Base-by-base conservation (phyloP, 2,797 vertebrate species). In the Buceros bicornis region DNA sequence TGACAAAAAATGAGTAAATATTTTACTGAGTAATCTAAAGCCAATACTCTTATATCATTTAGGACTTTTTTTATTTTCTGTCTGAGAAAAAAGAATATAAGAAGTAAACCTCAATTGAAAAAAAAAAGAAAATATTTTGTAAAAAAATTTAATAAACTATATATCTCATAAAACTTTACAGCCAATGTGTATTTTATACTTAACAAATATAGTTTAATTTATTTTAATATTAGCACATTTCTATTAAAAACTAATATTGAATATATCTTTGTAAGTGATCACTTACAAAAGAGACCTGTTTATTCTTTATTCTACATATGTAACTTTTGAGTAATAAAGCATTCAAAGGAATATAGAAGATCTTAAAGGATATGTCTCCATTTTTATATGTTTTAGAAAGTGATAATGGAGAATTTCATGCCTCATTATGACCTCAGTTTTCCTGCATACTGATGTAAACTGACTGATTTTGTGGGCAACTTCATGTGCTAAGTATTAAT, bases 71-170 rank as follows among this genome's bases (percentile, higher is more conserved):
- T 18, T 3, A 4, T 45, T 54, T 11, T 13, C 7, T 2, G 4
- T 3, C 6, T 13, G 3, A 56, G 33, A 57, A 80, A 64, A 56
- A 64, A 48, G 16, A 4, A 1, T 31, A 19, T 26, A 6, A 85
- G 7, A 1, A 4, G 3, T 24, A 80, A 90, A 42, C 7, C 2
- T 35, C 18, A 24, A 24, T 64, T 25, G 8, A 15, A 26, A n/a
- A 60, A 48, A 43, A 37, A 43, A 37, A 0, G 1, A 48, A 40
- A 48, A 18, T 8, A 24, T 2, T n/a, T 45, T 43, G 1, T 19
- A 61, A 53, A 48, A 29, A 29, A 26, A 16, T 62, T 69, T 76
- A 51, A 13, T 45, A 61, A 71, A 50, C 61, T 61, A 22, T 25
- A 31, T 45, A 13, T 31, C 11, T 20, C 15, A 45, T 31, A 65